These are phyloP conservation scores for Prionailurus bengalensis DNA, from an alignment of 2,113 vertebrate species.

Conservation along the genomic window DNA sequence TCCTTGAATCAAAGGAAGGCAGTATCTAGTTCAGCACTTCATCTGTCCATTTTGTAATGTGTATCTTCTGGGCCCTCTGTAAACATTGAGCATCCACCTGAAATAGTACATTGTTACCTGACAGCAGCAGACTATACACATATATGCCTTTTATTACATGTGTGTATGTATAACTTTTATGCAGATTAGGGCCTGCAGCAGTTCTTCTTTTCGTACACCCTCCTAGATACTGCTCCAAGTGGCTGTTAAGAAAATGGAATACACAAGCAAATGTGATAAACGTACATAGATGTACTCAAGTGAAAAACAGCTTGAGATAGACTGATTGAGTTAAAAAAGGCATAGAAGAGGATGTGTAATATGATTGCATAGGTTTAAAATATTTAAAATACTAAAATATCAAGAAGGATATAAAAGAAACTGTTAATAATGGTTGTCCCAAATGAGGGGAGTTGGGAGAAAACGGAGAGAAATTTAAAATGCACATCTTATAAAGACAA, in stretches of 20 bases:
- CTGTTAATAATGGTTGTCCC: neutral
- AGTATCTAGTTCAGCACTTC: neutral
- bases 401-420: neutral
- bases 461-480: neutral
- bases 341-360: neutral
- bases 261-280: neutral
- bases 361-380: slow-evolving; percentile 12
- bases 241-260: neutral
- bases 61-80: neutral
- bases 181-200: neutral
- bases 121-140: neutral
- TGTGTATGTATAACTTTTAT: neutral
- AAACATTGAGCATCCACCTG: neutral
- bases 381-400: neutral
- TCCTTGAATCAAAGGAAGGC: slow-evolving; percentile 55
- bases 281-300: neutral
- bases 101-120: neutral
- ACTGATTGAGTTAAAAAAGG: neutral
- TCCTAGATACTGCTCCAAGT: neutral
- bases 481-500: neutral
- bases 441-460: neutral
- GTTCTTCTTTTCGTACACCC: neutral
- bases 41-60: neutral
- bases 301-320: neutral
- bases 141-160: neutral